Evolutionary conservation across 30 jellyfish, hydroid and myxozoan genomes (phyloP).

Genomic region (Pseudorhiza aurosa): DNA sequence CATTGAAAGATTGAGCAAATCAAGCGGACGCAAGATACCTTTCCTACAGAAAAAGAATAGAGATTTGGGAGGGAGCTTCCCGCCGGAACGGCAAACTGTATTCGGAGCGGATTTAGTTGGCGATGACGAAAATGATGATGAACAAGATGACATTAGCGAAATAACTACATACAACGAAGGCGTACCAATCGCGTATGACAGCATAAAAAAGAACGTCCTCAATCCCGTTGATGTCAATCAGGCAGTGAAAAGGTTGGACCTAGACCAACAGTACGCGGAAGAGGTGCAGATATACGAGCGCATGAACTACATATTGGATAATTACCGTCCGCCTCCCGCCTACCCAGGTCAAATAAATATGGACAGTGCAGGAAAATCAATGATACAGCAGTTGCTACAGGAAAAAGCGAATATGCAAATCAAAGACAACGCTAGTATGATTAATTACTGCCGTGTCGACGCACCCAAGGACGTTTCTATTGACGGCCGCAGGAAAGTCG

Average conservation of each 20-base stretch:
- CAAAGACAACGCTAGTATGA: slow-evolving; percentile 93
- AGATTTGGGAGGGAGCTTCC: background rate
- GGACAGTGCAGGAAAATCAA: slow-evolving; percentile 51
- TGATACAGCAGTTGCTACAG: slow-evolving; percentile 67
- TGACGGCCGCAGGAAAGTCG: slow-evolving; percentile 58
- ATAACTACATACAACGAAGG: slow-evolving; percentile 66
- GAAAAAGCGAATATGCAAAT: slow-evolving; percentile 61
- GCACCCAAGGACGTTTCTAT: slow-evolving; percentile 62
- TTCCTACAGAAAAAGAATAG: slow-evolving; percentile 51
- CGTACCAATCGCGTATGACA: slow-evolving; percentile 48
- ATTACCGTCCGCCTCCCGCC: slow-evolving; percentile 94
- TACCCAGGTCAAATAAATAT: slow-evolving; percentile 74
- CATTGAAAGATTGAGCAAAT: slow-evolving; percentile 9
- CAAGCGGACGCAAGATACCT: slow-evolving; percentile 40
- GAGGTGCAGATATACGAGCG: slow-evolving; percentile 71
- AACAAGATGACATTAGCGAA: slow-evolving; percentile 34
- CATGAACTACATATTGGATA: slow-evolving; percentile 66
- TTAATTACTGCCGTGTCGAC: slow-evolving; percentile 78
- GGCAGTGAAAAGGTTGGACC: slow-evolving; percentile 17
- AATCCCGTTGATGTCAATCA: slow-evolving; percentile 2
- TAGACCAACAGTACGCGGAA: slow-evolving; percentile 52
- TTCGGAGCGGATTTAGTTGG: background rate
- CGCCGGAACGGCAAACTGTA: background rate
- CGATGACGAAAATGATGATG: slow-evolving; percentile 29
- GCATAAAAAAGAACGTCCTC: slow-evolving; percentile 8